Base-by-base conservation (phyloP, 2,113 vertebrate species). In the Campylorhamphus procurvoides region DNA sequence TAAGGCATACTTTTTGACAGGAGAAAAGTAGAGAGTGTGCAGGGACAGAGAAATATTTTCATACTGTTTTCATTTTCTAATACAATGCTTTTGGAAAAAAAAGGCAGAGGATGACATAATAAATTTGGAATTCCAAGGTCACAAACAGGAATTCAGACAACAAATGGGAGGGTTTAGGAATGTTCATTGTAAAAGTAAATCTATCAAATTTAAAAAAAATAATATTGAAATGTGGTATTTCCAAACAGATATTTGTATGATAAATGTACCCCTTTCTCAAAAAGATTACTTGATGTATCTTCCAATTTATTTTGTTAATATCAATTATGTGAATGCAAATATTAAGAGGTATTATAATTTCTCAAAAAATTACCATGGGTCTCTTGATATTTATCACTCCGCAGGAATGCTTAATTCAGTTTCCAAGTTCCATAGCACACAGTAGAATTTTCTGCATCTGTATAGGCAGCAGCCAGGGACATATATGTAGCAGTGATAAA, bases 111-210 rank as follows among this genome's bases (percentile, higher is more conserved):
- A 79, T 97, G 90, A 97, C 95, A 97, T 92, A 58, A 90, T 93
- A 83, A 95, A 95, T 96, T 78, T 93, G 92, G 96, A 95, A 97
- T 96, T 94, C 94, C 84, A 95, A 86, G 90, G 83, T 95, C 90
- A 95, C 96, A 98, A 97, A 97, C 87, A 97, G 96, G 98, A 97
- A 97, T 93, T 94, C 94, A 94, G 87, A 89, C 91, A 95, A 78
- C 89, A 97, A 93, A 96, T 96, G 93, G 89, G 64, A 96, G 83
- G 96, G 91, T 95, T 97, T 91, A 96, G 83, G 96, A 97, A 97
- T 94, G 92, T 77, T 89, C 94, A 75, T 80, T 92, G 82, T 94
- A 95, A 95, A 83, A 95, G 96, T 88, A 95, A 92, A 97, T 97
- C 96, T 60, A 87, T 91, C 86, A 72, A 92, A 89, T 93, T 87